Conservation (phyloP, 2,797 vertebrate species). For the Pygocentrus nattereri region DNA sequence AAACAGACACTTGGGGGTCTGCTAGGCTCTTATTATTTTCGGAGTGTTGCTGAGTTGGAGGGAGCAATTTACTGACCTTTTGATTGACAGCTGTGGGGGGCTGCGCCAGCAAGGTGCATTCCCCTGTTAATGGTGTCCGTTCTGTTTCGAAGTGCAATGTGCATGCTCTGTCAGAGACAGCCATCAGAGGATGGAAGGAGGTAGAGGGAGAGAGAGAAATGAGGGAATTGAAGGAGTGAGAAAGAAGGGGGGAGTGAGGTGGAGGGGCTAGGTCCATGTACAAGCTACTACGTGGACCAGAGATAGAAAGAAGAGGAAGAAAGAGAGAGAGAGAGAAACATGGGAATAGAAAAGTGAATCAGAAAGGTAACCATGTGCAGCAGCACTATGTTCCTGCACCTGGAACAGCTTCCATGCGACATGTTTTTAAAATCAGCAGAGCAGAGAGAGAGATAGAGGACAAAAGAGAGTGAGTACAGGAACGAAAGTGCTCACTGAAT, state of each 20-base stretch:
- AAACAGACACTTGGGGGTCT: too few species aligned
- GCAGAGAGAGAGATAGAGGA: conserved; percentile 29
- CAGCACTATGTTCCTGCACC: conserved; percentile 61
- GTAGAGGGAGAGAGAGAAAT: neutral
- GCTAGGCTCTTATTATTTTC: conserved; percentile 67
- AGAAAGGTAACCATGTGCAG: conserved; percentile 74
- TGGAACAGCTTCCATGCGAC: conserved; percentile 53
- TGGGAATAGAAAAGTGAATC: conserved; percentile 70
- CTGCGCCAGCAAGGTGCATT: conserved; percentile 53
- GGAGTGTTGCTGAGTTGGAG: conserved; percentile 63
- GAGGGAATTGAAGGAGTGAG: conserved; percentile 42
- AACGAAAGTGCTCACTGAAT: conserved; percentile 56
- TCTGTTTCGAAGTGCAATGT: conserved; percentile 68
- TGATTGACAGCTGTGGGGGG: conserved; percentile 73
- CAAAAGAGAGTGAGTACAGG: neutral
- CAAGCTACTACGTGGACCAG: too few species aligned
- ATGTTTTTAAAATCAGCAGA: conserved; percentile 61
- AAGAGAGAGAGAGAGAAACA: conserved; percentile 42
- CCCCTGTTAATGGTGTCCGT: conserved; percentile 68
- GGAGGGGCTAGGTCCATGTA: neutral
- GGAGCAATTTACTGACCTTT: conserved; percentile 61
- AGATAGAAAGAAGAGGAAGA: neutral
- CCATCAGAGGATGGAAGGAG: conserved; percentile 52
- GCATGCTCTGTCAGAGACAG: conserved; percentile 67
- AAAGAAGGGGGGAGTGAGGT: conserved; percentile 18